A percentile compares a stretch with the other conserved stretches of the same genome.
These are phyloP conservation scores for Hemicentrotus pulcherrimus DNA, from an alignment of 35 echinoderm and acorn worm genomes.

Conservation along the genomic window DNA sequence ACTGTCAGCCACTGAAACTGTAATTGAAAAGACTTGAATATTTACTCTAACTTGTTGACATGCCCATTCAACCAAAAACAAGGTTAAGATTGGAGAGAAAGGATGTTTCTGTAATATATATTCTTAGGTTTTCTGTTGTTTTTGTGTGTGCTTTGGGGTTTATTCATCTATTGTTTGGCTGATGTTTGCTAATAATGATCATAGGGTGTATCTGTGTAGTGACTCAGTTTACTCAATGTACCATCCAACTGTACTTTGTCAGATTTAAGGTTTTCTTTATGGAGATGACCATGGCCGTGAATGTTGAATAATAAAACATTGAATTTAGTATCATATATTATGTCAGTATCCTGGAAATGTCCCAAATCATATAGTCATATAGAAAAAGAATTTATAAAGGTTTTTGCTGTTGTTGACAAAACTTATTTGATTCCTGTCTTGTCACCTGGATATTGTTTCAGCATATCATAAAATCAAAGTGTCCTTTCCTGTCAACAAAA, in stretches of 20 bases:
- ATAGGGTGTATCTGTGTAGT: background rate
- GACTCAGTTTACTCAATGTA: background rate
- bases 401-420: background rate
- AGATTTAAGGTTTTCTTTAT: background rate
- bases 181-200: background rate
- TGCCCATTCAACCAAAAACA: background rate
- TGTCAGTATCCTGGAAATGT: background rate
- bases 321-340: background rate
- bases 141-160: background rate
- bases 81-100: background rate
- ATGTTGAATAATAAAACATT: background rate
- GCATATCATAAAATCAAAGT: background rate
- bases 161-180: background rate
- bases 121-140: background rate
- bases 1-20: background rate
- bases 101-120: background rate
- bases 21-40: conserved; percentile 5
- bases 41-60: background rate
- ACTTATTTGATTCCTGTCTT: background rate
- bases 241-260: too few relatives aligned
- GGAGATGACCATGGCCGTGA: background rate
- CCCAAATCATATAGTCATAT: background rate
- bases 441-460: background rate
- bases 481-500: background rate
- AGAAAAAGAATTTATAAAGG: background rate